Conservation (phyloP, 2,113 vertebrate genomes). For the Nanger granti region DNA sequence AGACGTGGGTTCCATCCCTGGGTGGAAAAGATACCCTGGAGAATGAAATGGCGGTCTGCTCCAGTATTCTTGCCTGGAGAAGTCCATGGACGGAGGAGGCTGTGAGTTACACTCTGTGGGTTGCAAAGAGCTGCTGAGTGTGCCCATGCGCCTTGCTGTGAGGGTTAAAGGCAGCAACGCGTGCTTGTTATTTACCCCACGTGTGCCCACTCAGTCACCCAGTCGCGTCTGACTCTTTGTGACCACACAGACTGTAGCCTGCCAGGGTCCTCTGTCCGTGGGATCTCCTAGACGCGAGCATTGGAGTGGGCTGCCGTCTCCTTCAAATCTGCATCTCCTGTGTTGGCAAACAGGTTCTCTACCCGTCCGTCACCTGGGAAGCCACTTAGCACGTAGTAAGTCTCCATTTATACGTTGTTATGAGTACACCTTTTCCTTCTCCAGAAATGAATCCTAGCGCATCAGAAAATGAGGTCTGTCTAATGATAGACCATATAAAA, state of each 20-base stretch:
- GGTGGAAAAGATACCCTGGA: not conserved
- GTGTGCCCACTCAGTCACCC: rapidly evolving
- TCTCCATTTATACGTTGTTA: not conserved
- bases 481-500: not conserved
- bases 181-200: rapidly evolving
- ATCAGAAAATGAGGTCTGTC: not conserved
- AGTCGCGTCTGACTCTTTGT: rapidly evolving
- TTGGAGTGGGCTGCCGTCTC: not conserved
- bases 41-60: not conserved
- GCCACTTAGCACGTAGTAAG: not conserved
- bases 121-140: not conserved
- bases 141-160: rapidly evolving
- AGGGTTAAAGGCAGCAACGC: not conserved
- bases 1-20: not conserved
- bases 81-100: not conserved
- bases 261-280: not conserved
- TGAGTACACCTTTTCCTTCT: not conserved
- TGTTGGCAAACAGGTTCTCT: rapidly evolving
- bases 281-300: not conserved
- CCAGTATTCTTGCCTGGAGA: not conserved
- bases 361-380: not conserved
- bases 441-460: not conserved
- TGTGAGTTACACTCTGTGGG: not conserved
- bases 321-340: not conserved
- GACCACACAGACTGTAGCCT: not conserved